Evolutionary conservation across 2,113 vertebrate genomes (phyloP).

Genomic region (Melanerpes aurifrons): DNA sequence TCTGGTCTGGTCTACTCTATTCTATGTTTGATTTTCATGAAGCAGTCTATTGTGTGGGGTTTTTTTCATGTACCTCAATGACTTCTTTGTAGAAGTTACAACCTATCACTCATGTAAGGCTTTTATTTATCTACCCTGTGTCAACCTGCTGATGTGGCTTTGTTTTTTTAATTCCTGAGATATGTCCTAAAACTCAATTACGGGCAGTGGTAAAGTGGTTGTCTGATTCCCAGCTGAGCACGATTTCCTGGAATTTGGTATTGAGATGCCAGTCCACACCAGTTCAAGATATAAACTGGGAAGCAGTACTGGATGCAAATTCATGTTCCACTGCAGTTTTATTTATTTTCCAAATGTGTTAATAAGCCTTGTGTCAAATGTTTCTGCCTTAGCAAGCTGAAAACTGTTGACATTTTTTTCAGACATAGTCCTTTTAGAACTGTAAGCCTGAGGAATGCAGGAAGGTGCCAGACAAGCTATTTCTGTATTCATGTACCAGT

Average conservation of each 20-base stretch:
- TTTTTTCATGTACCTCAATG: not conserved
- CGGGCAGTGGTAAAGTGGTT: not conserved
- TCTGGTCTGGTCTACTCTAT: too few relatives aligned
- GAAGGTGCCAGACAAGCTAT: conserved; percentile 54
- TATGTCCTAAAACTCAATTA: not conserved
- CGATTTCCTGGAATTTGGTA: not conserved
- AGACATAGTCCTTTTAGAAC: not conserved
- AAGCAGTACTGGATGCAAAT: not conserved
- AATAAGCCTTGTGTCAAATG: not conserved
- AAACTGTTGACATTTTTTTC: conserved; percentile 5
- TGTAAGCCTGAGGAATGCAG: conserved; percentile 27
- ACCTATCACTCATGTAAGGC: not conserved
- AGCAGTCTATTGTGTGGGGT: not conserved
- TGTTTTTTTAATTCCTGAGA: not conserved
- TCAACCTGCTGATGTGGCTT: not conserved
- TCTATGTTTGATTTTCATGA: not conserved
- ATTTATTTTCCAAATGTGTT: conserved; percentile 24
- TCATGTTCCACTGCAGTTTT: not conserved
- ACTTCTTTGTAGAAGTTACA: not conserved
- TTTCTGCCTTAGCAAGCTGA: conserved; percentile 29
- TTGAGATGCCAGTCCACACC: not conserved
- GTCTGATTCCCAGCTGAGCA: not conserved
- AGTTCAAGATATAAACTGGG: not conserved
- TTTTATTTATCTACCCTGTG: not conserved
- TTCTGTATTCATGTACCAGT: conserved; percentile 15